phyloP scores from a whole-genome alignment of 2,797 vertebrate species.

The Muscicapa striata region DNA sequence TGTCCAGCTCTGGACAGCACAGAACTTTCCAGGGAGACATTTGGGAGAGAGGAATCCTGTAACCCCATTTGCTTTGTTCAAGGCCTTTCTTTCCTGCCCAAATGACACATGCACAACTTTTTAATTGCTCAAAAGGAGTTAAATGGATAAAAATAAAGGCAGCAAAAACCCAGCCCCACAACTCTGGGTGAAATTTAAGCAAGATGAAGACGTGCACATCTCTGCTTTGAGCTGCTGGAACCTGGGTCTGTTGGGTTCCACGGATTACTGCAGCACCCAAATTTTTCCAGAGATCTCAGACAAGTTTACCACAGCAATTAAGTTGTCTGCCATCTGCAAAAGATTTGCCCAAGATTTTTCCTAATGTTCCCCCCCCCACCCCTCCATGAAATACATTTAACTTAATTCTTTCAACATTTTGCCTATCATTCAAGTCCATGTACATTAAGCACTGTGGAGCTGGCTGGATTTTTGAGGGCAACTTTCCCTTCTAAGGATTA shows the following conservation, averaged over 20 bases:
- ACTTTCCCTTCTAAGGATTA: constrained; percentile 41
- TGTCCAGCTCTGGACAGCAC: not conserved
- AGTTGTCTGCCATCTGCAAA: constrained; percentile 74
- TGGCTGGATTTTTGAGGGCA: constrained; percentile 47
- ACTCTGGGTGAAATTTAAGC: not conserved
- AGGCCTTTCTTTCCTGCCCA: not conserved
- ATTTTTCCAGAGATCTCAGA: constrained; percentile 68
- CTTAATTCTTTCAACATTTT: constrained; percentile 57
- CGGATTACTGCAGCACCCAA: constrained; percentile 63
- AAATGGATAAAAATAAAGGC: not conserved
- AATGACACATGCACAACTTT: not conserved
- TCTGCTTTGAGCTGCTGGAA: constrained; percentile 4
- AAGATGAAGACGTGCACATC: not conserved
- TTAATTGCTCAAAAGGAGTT: not conserved
- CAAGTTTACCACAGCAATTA: constrained; percentile 75
- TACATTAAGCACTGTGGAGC: not conserved
- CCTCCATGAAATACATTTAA: not conserved
- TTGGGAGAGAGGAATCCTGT: not conserved
- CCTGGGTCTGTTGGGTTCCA: constrained; percentile 5
- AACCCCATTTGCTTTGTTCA: not conserved
- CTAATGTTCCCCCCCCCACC: not conserved
- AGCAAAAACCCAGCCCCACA: not conserved
- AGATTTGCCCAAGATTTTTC: constrained; percentile 56
- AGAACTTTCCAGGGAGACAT: not conserved
- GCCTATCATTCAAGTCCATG: constrained; percentile 21